phyloP scores from a whole-genome alignment of 2,888 invertebrate species.

The Clostera curtula region DNA sequence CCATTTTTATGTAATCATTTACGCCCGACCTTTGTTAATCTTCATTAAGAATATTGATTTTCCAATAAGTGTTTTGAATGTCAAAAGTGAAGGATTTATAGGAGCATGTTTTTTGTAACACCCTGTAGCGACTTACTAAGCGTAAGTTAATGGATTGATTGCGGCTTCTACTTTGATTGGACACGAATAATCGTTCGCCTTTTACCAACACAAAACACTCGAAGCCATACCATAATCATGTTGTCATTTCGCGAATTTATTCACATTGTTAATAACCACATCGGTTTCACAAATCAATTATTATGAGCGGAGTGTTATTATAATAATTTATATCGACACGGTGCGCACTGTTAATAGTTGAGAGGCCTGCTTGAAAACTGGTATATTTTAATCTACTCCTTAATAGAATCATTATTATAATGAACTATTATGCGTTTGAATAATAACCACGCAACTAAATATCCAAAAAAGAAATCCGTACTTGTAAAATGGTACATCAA shows the following conservation, averaged over 20 bases:
- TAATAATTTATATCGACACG: constrained; percentile 23
- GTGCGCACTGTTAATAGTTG: constrained; percentile 14
- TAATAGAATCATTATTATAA: too few species aligned
- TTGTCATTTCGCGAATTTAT: constrained; percentile 53
- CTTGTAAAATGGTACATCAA: too few species aligned
- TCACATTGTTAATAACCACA: constrained; percentile 48
- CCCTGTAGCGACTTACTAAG: constrained; percentile 49
- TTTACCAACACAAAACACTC: constrained; percentile 38
- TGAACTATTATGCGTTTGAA: too few species aligned
- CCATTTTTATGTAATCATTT: neutral
- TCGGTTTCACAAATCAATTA: constrained; percentile 41
- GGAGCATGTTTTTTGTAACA: constrained; percentile 21
- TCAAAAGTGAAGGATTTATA: too few species aligned
- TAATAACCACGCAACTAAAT: too few species aligned
- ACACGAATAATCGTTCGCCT: constrained; percentile 25
- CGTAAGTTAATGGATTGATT: constrained; percentile 45
- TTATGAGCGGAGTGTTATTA: constrained; percentile 25
- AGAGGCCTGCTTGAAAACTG: too few species aligned
- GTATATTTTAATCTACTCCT: too few species aligned
- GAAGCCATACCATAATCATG: constrained; percentile 44
- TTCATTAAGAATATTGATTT: constrained; percentile 12
- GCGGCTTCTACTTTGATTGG: constrained; percentile 27
- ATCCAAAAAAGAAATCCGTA: too few species aligned
- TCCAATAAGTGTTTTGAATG: too few species aligned
- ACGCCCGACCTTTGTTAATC: constrained; percentile 6